Percentiles rank a stretch among this genome's conserved stretches.
Conservation (phyloP, 2,797 vertebrate genomes). For the Allobates femoralis region DNA sequence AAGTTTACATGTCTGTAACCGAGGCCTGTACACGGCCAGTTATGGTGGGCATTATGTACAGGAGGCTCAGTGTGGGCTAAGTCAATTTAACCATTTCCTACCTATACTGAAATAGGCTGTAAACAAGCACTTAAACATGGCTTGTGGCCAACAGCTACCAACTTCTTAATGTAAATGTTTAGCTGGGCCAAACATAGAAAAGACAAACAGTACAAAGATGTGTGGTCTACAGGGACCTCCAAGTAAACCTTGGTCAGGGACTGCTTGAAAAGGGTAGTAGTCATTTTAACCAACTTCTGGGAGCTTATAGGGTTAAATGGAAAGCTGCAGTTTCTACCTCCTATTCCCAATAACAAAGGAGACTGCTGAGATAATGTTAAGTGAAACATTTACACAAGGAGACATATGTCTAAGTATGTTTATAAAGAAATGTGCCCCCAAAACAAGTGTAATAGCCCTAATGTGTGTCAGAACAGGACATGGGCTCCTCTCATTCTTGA, state of each 20-base stretch:
- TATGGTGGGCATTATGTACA: background rate
- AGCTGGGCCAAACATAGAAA: background rate
- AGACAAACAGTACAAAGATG: background rate
- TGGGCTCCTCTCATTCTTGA: background rate
- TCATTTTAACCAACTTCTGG: background rate
- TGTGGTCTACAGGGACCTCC: background rate
- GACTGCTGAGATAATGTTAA: background rate
- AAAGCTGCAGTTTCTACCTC: background rate
- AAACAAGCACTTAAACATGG: background rate
- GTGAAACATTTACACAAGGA: background rate
- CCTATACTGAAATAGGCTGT: background rate
- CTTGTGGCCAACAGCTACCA: background rate
- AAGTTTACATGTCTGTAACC: background rate
- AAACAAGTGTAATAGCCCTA: background rate
- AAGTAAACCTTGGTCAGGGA: too few relatives aligned
- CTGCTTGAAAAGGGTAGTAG: background rate
- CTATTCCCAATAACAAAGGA: background rate
- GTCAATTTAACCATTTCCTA: background rate
- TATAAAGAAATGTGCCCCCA: background rate
- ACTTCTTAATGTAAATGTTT: background rate
- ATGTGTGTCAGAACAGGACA: constrained; percentile 4
- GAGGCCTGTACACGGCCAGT: background rate
- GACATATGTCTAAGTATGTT: background rate
- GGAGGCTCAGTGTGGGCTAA: background rate
- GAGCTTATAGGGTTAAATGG: background rate